A percentile compares a stretch with the other conserved stretches of the same genome.
These are phyloP conservation scores for Panagrolaimus sp. DNA, from an alignment of 1,140 invertebrate genomes.

Conservation along the genomic window DNA sequence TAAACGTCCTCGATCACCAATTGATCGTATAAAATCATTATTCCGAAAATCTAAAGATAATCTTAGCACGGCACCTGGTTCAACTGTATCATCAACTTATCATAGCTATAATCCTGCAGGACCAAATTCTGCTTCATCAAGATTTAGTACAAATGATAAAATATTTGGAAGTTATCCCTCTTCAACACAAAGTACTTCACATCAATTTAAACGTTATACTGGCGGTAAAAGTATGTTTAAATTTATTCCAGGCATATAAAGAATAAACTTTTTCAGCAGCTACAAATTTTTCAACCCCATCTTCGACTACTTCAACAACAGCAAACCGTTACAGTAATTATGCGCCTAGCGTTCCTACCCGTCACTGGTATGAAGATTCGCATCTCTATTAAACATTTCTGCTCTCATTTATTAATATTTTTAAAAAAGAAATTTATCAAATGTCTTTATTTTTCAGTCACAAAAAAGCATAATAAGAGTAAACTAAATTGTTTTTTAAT, in stretches of 20 bases:
- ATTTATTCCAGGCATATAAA: not conserved
- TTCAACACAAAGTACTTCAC: conserved; percentile 19
- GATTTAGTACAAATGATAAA: conserved; percentile 22
- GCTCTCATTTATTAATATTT: not conserved
- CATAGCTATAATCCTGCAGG: conserved; percentile 7
- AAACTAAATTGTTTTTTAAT: too few relatives aligned
- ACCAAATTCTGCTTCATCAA: not conserved
- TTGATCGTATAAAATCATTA: conserved; percentile 50
- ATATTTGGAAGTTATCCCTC: conserved; percentile 25
- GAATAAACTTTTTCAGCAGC: not conserved
- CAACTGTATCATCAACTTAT: conserved; percentile 11
- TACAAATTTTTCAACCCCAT: not conserved
- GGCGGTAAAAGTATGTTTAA: conserved; percentile 1
- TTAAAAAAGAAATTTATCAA: too few relatives aligned
- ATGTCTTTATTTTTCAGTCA: too few relatives aligned
- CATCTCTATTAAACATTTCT: conserved; percentile 6
- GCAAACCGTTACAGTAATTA: conserved; percentile 2
- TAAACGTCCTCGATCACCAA: conserved; percentile 52
- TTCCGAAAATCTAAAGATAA: conserved; percentile 36
- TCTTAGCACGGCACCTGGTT: conserved; percentile 18
- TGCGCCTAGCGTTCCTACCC: not conserved
- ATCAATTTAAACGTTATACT: conserved; percentile 13
- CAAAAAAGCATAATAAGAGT: too few relatives aligned
- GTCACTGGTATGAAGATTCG: conserved; percentile 14
- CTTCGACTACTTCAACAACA: too few relatives aligned